Evolutionary conservation across 2,113 vertebrate species (phyloP).

Genomic region (Centropus unirufus): DNA sequence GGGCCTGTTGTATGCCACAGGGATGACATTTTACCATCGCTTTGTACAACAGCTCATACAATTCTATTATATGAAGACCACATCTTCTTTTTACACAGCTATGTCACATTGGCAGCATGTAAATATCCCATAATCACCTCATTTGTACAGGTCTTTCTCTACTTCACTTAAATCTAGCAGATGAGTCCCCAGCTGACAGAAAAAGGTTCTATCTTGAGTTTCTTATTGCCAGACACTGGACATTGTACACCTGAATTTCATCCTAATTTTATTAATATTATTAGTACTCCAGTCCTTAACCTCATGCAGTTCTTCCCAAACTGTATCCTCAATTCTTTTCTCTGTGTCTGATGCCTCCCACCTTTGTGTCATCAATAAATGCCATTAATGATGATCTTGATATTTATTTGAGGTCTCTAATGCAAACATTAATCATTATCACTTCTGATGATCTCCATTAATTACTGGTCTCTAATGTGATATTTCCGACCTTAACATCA

Average conservation of each 20-base stretch:
- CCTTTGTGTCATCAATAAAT: background rate
- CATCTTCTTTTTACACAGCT: conserved; percentile 13
- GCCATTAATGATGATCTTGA: background rate
- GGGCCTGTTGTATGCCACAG: background rate
- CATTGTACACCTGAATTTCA: background rate
- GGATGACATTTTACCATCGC: background rate
- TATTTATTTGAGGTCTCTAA: background rate
- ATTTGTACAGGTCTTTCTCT: background rate
- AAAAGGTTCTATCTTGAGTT: background rate
- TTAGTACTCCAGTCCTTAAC: background rate
- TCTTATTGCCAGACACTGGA: background rate
- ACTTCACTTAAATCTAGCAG: background rate
- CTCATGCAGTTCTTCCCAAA: background rate
- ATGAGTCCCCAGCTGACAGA: background rate
- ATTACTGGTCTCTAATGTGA: background rate
- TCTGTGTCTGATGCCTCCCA: background rate
- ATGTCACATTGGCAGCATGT: background rate
- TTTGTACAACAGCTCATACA: background rate
- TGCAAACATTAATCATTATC: background rate
- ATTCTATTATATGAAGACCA: background rate
- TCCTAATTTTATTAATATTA: background rate
- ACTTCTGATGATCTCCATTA: background rate
- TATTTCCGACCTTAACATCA: background rate
- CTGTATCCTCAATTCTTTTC: background rate
- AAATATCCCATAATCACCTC: conserved; percentile 32